These are phyloP conservation scores for Gallinago jamesoni DNA, from an alignment of 2,113 vertebrate species.

Conservation along the genomic window DNA sequence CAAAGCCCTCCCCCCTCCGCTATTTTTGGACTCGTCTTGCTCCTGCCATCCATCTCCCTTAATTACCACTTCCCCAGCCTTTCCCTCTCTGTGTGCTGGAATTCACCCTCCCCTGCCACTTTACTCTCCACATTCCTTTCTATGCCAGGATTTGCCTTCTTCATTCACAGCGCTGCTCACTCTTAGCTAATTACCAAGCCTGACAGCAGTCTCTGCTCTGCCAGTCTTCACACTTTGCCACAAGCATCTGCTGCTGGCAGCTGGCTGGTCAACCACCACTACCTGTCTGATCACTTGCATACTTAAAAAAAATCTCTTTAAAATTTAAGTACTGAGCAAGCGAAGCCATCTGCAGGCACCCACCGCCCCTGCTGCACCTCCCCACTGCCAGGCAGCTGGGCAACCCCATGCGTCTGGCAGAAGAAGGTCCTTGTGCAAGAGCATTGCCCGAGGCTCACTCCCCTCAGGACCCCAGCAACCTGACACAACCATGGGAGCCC, in stretches of 20 bases:
- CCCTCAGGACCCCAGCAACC: not conserved
- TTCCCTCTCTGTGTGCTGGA: accelerated
- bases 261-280: not conserved
- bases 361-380: not conserved
- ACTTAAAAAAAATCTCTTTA: not conserved
- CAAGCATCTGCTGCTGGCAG: not conserved
- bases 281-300: not conserved
- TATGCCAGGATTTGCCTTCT: not conserved
- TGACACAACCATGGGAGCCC: not conserved
- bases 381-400: accelerated
- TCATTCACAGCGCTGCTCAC: not conserved
- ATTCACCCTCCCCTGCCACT: not conserved
- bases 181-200: not conserved
- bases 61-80: not conserved
- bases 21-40: accelerated
- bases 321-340: not conserved
- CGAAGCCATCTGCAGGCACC: not conserved
- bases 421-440: not conserved
- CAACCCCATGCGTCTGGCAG: accelerated
- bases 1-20: not conserved
- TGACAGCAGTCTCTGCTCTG: not conserved
- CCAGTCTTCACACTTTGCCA: not conserved
- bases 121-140: not conserved
- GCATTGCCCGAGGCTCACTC: too few species aligned
- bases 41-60: not conserved